Conservation (phyloP, 2,797 vertebrate species). For the Gymnoscopelus braueri region DNA sequence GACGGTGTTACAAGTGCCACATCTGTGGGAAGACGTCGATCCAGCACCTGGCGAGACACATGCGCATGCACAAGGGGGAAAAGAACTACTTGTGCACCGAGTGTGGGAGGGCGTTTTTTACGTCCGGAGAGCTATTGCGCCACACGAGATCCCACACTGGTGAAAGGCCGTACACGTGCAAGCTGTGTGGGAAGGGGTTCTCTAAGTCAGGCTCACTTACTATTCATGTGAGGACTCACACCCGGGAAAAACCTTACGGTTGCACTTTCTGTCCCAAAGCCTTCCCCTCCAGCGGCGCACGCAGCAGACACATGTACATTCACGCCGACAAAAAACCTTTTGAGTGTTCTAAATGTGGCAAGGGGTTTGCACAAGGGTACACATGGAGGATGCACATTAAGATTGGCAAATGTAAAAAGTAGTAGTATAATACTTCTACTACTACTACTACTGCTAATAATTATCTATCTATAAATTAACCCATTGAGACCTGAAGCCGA, state of each 20-base stretch:
- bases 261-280: constrained; percentile 44
- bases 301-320: constrained; percentile 43
- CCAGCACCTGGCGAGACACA: constrained; percentile 56
- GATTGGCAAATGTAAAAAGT: background rate
- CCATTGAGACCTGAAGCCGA: too few species aligned
- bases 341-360: constrained; percentile 52
- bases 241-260: constrained; percentile 25
- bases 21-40: constrained; percentile 55
- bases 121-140: constrained; percentile 32
- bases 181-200: constrained; percentile 44
- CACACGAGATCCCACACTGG: constrained; percentile 54
- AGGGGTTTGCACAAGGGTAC: constrained; percentile 46
- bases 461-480: background rate
- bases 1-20: constrained; percentile 40
- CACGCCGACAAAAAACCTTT: constrained; percentile 44
- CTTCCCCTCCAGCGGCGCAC: constrained; percentile 27
- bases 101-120: constrained; percentile 46
- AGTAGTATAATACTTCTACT: constrained; percentile 5
- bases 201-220: background rate
- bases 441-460: background rate
- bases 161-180: constrained; percentile 47
- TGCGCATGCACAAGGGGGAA: constrained; percentile 56
- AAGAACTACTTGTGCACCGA: constrained; percentile 51
- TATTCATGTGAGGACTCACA: constrained; percentile 6
- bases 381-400: constrained; percentile 39